A percentile compares a stretch with the other conserved stretches of the same genome.
Conservation (phyloP, 2,797 vertebrate genomes). For the Paedocypris micromegethes region DNA sequence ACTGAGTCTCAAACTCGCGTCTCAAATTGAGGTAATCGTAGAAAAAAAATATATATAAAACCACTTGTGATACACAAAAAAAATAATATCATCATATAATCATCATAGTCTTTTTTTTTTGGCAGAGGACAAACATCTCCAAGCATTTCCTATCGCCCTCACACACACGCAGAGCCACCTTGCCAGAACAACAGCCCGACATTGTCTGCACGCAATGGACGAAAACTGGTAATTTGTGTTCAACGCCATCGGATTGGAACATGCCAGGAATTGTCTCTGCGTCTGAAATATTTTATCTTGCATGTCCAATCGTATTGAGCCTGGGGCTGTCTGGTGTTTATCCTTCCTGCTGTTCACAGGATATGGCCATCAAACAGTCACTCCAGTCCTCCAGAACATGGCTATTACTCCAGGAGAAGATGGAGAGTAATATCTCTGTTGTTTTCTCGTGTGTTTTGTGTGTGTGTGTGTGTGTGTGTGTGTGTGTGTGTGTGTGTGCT, state of each 20-base stretch:
- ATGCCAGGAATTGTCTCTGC: conserved; percentile 22
- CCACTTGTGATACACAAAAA: no score
- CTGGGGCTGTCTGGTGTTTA: conserved; percentile 19
- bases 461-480: no score
- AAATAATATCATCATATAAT: no score
- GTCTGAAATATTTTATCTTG: conserved; percentile 4
- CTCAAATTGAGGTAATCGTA: no score
- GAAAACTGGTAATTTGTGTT: conserved; percentile 26
- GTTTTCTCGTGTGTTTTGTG: neutral
- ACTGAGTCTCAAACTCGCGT: no score
- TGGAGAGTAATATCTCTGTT: conserved; percentile 11
- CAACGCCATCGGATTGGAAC: conserved; percentile 24
- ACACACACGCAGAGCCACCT: conserved; percentile 25
- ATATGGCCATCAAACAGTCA: conserved; percentile 27
- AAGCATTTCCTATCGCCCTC: conserved; percentile 18
- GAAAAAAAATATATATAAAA: no score
- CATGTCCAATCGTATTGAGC: conserved; percentile 1
- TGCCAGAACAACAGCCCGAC: conserved; percentile 26
- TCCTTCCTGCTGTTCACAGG: conserved; percentile 13
- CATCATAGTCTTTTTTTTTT: no score
- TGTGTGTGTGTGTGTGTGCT: conserved; percentile 14
- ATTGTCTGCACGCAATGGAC: conserved; percentile 6
- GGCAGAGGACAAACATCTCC: neutral
- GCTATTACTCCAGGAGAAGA: conserved; percentile 15
- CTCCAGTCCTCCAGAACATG: conserved; percentile 19